Evolutionary conservation across 2,113 vertebrate species (phyloP).

Genomic region (Symphodus melops): DNA sequence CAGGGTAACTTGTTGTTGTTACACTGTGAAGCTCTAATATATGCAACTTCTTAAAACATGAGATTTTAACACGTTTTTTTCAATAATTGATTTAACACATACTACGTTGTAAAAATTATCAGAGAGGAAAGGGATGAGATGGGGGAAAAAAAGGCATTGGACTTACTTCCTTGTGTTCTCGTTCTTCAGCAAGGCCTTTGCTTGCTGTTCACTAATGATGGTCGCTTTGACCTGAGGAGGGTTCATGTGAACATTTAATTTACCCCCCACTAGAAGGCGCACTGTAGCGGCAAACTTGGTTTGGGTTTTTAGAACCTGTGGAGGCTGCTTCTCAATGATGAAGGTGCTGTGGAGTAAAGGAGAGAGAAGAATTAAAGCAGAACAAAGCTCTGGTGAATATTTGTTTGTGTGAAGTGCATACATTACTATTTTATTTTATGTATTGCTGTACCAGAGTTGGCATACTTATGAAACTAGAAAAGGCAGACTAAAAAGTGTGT

Average conservation of each 20-base stretch:
- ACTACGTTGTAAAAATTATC: background rate
- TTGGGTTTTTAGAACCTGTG: constrained; percentile 97
- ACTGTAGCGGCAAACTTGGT: constrained; percentile 97
- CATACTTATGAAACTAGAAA: background rate
- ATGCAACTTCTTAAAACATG: background rate
- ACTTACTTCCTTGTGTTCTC: constrained; percentile 92
- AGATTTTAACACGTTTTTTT: too few species aligned
- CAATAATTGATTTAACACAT: background rate
- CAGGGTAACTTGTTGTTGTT: background rate
- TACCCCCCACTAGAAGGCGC: constrained; percentile 94
- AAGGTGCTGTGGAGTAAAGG: constrained; percentile 87
- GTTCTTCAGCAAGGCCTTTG: constrained; percentile 93
- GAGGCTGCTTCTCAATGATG: constrained; percentile 99
- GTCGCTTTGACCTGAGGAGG: constrained; percentile 98
- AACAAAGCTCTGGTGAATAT: background rate
- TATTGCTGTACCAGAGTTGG: background rate
- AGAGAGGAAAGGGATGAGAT: background rate
- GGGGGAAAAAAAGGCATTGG: too few species aligned
- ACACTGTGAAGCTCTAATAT: background rate
- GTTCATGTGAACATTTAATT: constrained; percentile 98
- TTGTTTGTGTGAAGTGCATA: background rate
- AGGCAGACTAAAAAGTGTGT: too few species aligned
- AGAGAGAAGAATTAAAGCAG: background rate
- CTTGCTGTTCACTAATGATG: constrained; percentile 96
- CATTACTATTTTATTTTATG: background rate